Evolutionary conservation across 2,797 vertebrate species (phyloP).

Genomic region (Siniperca scherzeri): DNA sequence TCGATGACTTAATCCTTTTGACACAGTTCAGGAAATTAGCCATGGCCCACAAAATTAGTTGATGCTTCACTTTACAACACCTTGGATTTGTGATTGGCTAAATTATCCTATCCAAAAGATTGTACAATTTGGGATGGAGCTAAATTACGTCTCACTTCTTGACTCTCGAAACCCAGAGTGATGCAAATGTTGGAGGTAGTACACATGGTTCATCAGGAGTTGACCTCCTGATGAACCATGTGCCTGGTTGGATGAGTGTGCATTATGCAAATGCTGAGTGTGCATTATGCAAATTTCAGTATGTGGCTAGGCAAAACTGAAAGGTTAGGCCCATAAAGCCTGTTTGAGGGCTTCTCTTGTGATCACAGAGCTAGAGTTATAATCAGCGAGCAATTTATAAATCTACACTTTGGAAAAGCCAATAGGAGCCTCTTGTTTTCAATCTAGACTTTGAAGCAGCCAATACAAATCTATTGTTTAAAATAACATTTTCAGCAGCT

Average conservation of each 20-base stretch:
- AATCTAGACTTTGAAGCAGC: constrained; percentile 12
- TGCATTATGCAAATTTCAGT: neutral
- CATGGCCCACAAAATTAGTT: neutral
- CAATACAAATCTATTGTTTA: constrained; percentile 10
- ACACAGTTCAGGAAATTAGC: neutral
- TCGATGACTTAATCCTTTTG: neutral
- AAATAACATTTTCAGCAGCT: neutral
- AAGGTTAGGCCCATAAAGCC: neutral
- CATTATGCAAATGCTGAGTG: too few relatives aligned
- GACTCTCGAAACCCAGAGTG: neutral
- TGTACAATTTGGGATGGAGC: neutral
- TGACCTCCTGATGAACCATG: neutral
- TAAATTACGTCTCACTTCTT: neutral
- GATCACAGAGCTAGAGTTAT: neutral
- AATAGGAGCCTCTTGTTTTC: neutral
- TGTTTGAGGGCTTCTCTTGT: neutral
- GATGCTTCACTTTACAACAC: neutral
- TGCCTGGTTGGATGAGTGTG: too few relatives aligned
- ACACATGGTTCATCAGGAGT: neutral
- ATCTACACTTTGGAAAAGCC: constrained; percentile 1
- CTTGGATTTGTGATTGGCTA: neutral
- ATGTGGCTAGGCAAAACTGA: neutral
- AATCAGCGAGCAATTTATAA: constrained; percentile 3
- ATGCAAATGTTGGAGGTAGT: neutral
- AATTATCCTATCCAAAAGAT: neutral